Base-by-base conservation (phyloP, 2,888 invertebrate species). In the Xanthia icteritia region DNA sequence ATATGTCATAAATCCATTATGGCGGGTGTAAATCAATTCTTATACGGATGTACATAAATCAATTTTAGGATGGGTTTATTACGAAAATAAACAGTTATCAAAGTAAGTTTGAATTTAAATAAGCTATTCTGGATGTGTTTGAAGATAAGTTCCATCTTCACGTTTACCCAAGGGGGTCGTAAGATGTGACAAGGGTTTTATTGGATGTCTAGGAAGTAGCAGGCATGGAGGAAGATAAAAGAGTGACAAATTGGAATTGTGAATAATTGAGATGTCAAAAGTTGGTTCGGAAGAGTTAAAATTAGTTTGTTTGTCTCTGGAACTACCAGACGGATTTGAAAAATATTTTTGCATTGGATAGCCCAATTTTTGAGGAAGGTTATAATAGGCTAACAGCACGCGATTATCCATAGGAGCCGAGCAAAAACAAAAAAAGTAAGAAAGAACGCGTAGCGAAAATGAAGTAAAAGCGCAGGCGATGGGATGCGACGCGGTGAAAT, bases 1-100 rank as follows among this genome's bases (percentile, higher is more conserved):
- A 79, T 79, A 80, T 74, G 78, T 81, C 83, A 80, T 83, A 83
- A 83, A 88, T 88, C 67, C 66, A 84, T 78, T 73, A 82, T 76
- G 74, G 73, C 51, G 56, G 73, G 77, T 79, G 76, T 73, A 76
- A 77, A 84, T 82, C 68, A 78, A 76, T 76, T 81, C 61, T 48
- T 76, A 77, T 73, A 65, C 64, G 9, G n/a, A 70, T 75, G 31
- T 51, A 73, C 23, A 76, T 69, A 60, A 63, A 69, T 72, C 13
- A 63, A 64, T 81, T 69, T 67, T n/a, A 82, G 60, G 23, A 31
- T 63, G 17, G 6, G 1, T n/a, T 73, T 39, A 61, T 6, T 54
- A 48, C 20, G 13, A 39, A 78, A 79, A 68, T 64, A 71, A 51
- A 69, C 23, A 65, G 39, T 65, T 63, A 60, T 31, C 31, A 66